Conservation (phyloP, 2,888 invertebrate genomes). For the Lepeophtheirus nordmannii region DNA sequence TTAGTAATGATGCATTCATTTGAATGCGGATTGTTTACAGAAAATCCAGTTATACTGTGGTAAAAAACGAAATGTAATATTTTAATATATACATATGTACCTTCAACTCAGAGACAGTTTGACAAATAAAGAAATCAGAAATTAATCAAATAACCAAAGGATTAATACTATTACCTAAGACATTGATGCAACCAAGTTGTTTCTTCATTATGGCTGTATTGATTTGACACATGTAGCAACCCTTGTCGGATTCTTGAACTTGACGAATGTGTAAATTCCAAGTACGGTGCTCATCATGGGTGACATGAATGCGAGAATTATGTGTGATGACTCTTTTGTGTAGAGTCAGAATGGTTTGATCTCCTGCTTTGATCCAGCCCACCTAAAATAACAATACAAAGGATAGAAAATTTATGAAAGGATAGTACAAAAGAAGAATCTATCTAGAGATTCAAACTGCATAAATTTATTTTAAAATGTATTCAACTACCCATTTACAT, state of each 20-base stretch:
- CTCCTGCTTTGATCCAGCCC: constrained; percentile 73
- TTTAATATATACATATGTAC: no score
- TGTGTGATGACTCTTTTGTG: constrained; percentile 69
- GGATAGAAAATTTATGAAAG: not conserved
- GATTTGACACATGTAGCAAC: constrained; percentile 83
- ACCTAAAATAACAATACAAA: constrained; percentile 47
- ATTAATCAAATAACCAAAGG: no score
- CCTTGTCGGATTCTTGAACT: constrained; percentile 61
- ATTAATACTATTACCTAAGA: constrained; percentile 49
- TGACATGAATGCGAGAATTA: constrained; percentile 62
- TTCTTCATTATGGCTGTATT: constrained; percentile 74
- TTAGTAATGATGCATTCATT: no score
- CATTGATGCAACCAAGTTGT: constrained; percentile 70
- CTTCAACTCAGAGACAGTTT: no score
- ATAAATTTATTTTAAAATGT: no score
- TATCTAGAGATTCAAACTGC: no score
- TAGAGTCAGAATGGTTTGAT: constrained; percentile 70
- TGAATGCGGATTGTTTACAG: no score
- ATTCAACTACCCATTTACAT: no score
- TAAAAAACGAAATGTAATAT: no score
- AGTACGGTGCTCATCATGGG: constrained; percentile 60
- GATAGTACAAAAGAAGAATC: no score
- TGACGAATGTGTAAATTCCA: constrained; percentile 74
- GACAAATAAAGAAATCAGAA: no score
- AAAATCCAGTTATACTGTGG: no score